These are phyloP conservation scores for Pterocles orientalis DNA, from an alignment of 2,113 vertebrate genomes.

Conservation along the genomic window DNA sequence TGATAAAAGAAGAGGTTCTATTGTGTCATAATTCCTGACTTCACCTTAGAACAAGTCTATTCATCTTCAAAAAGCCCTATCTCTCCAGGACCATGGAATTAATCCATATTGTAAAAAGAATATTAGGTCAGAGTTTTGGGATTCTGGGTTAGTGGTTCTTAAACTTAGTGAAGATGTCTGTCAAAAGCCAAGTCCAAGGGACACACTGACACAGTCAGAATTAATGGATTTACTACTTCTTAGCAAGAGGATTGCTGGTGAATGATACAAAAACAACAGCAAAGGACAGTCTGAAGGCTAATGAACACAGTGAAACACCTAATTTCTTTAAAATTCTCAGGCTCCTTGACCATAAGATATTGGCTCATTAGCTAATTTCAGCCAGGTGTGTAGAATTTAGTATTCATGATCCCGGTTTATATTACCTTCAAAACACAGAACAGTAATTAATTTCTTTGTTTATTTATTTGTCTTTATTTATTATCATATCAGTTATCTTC, in stretches of 20 bases:
- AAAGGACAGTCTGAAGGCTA: not conserved
- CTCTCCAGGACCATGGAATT: not conserved
- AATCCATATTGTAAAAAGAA: not conserved
- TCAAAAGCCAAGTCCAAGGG: not conserved
- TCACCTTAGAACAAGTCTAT: not conserved
- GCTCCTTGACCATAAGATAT: not conserved
- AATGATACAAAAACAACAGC: not conserved
- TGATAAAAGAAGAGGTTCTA: not conserved
- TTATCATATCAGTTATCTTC: not conserved
- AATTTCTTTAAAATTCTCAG: not conserved
- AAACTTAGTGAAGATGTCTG: not conserved
- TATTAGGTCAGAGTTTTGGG: not conserved
- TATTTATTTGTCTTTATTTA: not conserved
- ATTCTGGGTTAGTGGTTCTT: not conserved
- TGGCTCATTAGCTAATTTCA: not conserved
- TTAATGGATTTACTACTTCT: not conserved
- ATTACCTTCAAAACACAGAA: not conserved
- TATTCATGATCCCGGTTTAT: not conserved
- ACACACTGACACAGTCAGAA: not conserved
- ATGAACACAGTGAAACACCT: not conserved
- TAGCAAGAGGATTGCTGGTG: not conserved
- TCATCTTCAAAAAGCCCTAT: not conserved
- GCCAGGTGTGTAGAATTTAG: not conserved
- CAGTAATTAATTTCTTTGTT: not conserved
- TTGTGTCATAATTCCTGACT: not conserved